phyloP scores from a whole-genome alignment of 2,113 vertebrate species.

The Arizona elegans region DNA sequence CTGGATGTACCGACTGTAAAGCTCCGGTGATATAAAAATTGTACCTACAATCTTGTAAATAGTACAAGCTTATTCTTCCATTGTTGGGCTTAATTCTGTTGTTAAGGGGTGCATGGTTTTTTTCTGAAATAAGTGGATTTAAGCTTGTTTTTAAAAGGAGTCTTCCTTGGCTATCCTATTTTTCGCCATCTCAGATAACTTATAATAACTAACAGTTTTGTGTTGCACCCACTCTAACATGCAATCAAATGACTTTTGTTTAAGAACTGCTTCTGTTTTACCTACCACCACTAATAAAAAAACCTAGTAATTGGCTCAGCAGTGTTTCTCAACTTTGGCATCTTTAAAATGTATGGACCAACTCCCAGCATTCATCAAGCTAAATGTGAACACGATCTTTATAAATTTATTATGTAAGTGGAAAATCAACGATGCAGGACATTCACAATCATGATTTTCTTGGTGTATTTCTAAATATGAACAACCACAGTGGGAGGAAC shows the following conservation, averaged over 20 bases:
- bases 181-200: background rate
- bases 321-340: background rate
- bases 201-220: background rate
- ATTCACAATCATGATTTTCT: background rate
- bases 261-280: background rate
- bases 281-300: background rate
- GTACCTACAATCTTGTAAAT: background rate
- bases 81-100: background rate
- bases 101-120: background rate
- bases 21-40: background rate
- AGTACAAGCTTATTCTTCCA: background rate
- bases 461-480: background rate
- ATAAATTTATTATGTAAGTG: background rate
- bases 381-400: background rate
- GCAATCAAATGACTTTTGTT: background rate
- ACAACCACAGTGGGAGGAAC: background rate
- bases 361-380: background rate
- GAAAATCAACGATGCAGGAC: background rate
- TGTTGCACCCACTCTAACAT: background rate
- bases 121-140: no score
- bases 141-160: background rate
- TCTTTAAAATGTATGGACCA: background rate
- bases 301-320: background rate
- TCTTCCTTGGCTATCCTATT: background rate
- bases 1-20: background rate